Base-by-base conservation (phyloP, 2,797 vertebrate genomes). In the Macrochelys suwanniensis region DNA sequence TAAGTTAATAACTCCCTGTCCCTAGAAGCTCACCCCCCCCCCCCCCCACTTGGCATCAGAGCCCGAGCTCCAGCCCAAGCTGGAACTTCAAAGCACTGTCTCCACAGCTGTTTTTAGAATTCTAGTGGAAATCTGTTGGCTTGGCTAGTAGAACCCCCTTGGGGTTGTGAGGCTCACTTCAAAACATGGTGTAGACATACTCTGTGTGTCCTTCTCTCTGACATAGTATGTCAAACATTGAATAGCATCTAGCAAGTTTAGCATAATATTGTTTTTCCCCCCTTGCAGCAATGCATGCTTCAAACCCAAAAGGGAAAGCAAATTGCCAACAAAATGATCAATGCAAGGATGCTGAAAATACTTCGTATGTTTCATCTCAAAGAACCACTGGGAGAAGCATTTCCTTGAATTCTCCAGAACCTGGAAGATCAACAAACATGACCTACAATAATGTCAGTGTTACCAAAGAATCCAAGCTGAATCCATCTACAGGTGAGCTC, bases 271-370 rank as follows among this genome's bases (percentile, higher is more conserved):
- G 85, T 87, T 92, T 61, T 79, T n/a, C 93, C 92, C 84, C 65
- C 71, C 80, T 93, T 94, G 57, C 83, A 97, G 95, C 90, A 93
- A 65, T 84, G 79, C 94, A 96, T 80, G 11, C 90, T 80, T 92
- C 95, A 91, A 96, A 96, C 79, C 42, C 92, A 81, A 90, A 97
- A 97, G 93, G 81, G 56, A 98, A 98, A 95, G 85, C 94, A 87
- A 93, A 65, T 93, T 96, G 93, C 87, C 97, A 97, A 85, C 94
- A 84, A 84, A 97, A 92, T 82, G 92, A 96, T 92, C 97, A 94
- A 94, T 96, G 80, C 54, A 95, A 94, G 94, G 95, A 92, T 88
- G 85, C 90, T 31, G 95, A 96, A 84, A 96, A 95, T 37, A 74
- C 95, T 82, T 68, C 96, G 77, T 96, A 74, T 68, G 11, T 86